phyloP scores from a whole-genome alignment of 2,113 vertebrate species.

The Spilogale gracilis region DNA sequence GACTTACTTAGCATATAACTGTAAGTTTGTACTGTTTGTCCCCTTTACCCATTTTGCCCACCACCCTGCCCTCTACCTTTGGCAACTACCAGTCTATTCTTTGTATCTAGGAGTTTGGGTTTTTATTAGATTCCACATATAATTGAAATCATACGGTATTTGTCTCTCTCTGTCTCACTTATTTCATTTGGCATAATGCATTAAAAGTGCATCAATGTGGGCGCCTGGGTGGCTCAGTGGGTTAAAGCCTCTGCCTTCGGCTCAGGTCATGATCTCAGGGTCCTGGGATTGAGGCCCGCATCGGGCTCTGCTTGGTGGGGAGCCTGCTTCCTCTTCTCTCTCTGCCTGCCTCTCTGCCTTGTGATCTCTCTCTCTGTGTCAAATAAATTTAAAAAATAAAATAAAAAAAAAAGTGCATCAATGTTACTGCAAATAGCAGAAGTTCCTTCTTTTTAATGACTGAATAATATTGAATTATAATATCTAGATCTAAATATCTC shows the following conservation, averaged over 20 bases:
- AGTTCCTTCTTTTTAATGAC: neutral
- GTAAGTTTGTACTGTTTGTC: neutral
- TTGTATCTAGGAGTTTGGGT: neutral
- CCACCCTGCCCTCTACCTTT: neutral
- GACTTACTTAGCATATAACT: neutral
- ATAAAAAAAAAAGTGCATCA: neutral
- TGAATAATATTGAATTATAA: neutral
- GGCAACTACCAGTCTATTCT: neutral
- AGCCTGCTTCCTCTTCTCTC: no score
- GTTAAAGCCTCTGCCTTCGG: no score
- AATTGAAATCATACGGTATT: neutral
- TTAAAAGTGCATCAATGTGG: neutral
- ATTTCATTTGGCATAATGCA: neutral
- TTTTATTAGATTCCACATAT: neutral
- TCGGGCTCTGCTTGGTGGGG: no score
- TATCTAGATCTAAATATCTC: neutral
- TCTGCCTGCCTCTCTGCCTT: no score
- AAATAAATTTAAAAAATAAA: no score
- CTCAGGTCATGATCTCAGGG: no score
- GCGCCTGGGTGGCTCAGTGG: no score
- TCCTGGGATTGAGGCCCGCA: no score
- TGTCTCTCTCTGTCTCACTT: neutral
- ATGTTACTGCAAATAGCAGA: neutral
- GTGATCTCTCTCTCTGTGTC: no score
- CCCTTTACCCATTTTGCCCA: neutral